Evolutionary conservation across 2,888 invertebrate species (phyloP).

Genomic region (Dilophus febrilis): DNA sequence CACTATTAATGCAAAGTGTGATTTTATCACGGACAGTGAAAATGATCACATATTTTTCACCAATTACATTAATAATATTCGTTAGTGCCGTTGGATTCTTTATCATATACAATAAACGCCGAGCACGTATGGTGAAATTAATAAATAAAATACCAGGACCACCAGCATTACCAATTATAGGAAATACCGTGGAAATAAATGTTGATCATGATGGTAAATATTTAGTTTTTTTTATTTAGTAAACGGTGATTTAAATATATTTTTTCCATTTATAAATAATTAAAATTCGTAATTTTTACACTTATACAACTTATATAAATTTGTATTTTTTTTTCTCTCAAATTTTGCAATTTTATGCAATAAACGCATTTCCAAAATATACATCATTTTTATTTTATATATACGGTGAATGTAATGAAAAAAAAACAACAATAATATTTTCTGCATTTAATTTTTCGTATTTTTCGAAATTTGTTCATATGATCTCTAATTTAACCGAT

Average conservation of each 20-base stretch:
- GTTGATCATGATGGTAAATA: constrained; percentile 38
- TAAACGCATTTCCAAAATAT: too few species aligned
- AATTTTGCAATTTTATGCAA: not conserved
- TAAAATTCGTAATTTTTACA: too few species aligned
- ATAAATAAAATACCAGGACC: constrained; percentile 42
- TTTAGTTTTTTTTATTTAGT: too few species aligned
- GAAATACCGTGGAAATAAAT: constrained; percentile 40
- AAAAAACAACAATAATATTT: too few species aligned
- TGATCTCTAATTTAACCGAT: too few species aligned
- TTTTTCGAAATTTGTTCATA: too few species aligned
- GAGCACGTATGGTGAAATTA: constrained; percentile 29
- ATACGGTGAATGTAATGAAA: too few species aligned
- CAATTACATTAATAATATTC: constrained; percentile 22
- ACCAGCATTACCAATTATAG: constrained; percentile 37
- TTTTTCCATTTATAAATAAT: too few species aligned
- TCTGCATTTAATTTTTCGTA: too few species aligned
- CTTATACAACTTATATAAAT: too few species aligned
- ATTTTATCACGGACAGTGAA: constrained; percentile 8
- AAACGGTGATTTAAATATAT: too few species aligned
- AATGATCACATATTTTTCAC: constrained; percentile 24
- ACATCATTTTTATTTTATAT: too few species aligned
- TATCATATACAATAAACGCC: constrained; percentile 22
- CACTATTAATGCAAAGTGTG: constrained; percentile 1
- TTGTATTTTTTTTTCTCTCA: constrained; percentile 2
- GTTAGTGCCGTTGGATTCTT: constrained; percentile 20